Evolutionary conservation across 2,888 invertebrate species (phyloP).

Genomic region (Erebia epiphron): DNA sequence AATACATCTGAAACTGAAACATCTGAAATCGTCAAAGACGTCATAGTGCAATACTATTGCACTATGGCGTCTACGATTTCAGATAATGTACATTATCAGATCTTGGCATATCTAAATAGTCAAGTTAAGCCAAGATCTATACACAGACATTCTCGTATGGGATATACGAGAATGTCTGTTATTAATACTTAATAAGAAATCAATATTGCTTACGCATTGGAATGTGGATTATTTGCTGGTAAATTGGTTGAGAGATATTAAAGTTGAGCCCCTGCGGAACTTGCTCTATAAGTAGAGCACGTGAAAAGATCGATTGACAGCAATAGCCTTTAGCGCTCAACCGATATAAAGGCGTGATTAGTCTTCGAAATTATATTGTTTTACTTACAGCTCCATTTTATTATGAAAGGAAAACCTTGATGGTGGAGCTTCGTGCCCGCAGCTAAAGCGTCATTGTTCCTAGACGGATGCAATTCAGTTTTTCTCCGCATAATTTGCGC

Average conservation of each 20-base stretch:
- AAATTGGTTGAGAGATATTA: background rate
- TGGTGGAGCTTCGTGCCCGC: constrained; percentile 63
- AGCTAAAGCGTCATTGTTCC: constrained; percentile 77
- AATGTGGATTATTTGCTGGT: background rate
- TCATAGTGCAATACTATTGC: no score
- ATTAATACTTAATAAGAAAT: background rate
- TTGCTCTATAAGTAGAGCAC: background rate
- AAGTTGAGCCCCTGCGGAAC: constrained; percentile 2
- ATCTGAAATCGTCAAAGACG: no score
- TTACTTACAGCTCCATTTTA: constrained; percentile 30
- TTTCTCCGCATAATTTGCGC: constrained; percentile 77
- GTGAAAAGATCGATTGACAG: constrained; percentile 9
- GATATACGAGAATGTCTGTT: no score
- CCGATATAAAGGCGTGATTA: constrained; percentile 22
- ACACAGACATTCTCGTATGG: background rate
- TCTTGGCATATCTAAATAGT: no score
- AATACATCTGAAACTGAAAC: no score
- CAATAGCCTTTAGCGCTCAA: background rate
- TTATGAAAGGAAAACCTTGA: constrained; percentile 66
- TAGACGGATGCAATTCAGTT: constrained; percentile 80
- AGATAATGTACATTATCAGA: no score
- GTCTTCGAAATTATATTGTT: constrained; percentile 30
- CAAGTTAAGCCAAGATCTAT: background rate
- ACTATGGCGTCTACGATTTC: constrained; percentile 1
- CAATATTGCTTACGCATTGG: background rate